Conservation (phyloP, 2,797 vertebrate genomes). For the Micromesistius poutassou region DNA sequence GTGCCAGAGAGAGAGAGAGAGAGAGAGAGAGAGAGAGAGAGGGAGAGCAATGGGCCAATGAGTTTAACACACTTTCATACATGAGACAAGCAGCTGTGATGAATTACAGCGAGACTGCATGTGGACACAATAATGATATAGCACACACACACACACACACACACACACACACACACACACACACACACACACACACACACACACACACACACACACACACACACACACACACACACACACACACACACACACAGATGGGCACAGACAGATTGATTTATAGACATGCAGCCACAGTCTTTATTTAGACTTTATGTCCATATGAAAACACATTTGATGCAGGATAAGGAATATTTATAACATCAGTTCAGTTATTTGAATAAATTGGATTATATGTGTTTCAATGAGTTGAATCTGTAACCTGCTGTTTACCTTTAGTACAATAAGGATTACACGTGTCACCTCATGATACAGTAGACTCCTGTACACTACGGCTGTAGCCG, state of each 20-base stretch:
- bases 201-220: conserved; percentile 9
- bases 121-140: conserved; percentile 26
- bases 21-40: not conserved
- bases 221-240: conserved; percentile 3
- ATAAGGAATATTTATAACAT: not conserved
- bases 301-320: not conserved
- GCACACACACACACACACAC: conserved; percentile 7
- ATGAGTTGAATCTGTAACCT: not conserved
- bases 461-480: no score
- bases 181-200: conserved; percentile 1
- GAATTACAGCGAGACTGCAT: conserved; percentile 30
- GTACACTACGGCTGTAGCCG: no score
- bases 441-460: not conserved
- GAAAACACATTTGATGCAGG: not conserved
- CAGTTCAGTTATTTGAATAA: not conserved
- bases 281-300: not conserved
- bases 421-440: not conserved
- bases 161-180: not conserved
- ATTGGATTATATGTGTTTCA: not conserved
- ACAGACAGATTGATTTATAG: conserved; percentile 17
- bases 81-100: conserved; percentile 28
- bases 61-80: conserved; percentile 23
- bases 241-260: not conserved
- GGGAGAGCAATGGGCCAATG: not conserved
- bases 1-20: not conserved